Percentiles rank a stretch among this genome's conserved stretches.
Conservation (phyloP, 30 jellyfish, hydroid and myxozoan genomes). For the Aurelia coerulea region DNA sequence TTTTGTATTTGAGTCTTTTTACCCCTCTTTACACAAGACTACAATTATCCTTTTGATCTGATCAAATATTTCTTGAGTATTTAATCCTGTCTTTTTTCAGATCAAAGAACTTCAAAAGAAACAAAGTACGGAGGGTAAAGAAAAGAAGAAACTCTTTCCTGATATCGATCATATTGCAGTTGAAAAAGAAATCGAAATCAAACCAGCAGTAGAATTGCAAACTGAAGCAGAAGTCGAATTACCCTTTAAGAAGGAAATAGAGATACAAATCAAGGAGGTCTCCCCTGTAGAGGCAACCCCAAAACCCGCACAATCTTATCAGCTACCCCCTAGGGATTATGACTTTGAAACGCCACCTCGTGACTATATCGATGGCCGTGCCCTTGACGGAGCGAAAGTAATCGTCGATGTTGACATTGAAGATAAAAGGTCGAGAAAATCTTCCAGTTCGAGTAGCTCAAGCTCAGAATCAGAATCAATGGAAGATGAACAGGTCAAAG, state of each 20-base stretch:
- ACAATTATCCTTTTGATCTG: too few relatives aligned
- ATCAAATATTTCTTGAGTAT: too few relatives aligned
- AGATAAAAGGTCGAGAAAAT: slow-evolving; percentile 2
- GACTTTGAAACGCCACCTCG: slow-evolving; percentile 3
- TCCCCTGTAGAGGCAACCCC: too few relatives aligned
- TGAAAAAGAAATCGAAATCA: not conserved
- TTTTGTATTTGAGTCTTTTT: too few relatives aligned
- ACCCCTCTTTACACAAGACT: too few relatives aligned
- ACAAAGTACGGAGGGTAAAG: not conserved
- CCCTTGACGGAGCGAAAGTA: too few relatives aligned
- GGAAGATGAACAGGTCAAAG: not conserved
- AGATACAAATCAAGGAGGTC: too few relatives aligned
- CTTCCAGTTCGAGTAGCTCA: slow-evolving; percentile 43
- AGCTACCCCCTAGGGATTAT: slow-evolving; percentile 40
- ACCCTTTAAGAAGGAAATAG: too few relatives aligned
- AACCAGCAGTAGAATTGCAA: not conserved
- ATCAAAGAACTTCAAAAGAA: not conserved
- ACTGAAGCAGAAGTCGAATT: slow-evolving; percentile 12
- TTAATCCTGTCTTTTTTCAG: slow-evolving; percentile 2
- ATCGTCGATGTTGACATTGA: not conserved
- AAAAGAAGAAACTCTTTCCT: slow-evolving; percentile 31
- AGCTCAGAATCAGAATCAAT: slow-evolving; percentile 21
- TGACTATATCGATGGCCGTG: not conserved
- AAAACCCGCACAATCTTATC: not conserved
- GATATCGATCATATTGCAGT: slow-evolving; percentile 16